These are phyloP conservation scores for Hirundo rustica DNA, from an alignment of 2,797 vertebrate species.

Conservation along the genomic window DNA sequence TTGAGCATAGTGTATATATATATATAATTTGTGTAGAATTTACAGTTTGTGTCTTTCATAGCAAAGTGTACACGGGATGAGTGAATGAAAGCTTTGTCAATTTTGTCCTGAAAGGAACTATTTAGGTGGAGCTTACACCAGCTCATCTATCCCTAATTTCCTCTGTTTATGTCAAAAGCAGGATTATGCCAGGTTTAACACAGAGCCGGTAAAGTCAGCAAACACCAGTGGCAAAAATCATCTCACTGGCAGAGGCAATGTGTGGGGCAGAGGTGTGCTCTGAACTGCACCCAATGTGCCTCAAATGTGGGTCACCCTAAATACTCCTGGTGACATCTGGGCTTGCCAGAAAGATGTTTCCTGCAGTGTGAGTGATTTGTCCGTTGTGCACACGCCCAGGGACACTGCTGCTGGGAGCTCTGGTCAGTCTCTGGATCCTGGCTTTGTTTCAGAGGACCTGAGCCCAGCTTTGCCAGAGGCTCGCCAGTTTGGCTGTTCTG, in stretches of 20 bases:
- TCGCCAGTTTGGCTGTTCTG: background rate
- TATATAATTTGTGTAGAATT: background rate
- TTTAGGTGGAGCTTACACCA: background rate
- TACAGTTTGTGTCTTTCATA: background rate
- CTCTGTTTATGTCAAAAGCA: background rate
- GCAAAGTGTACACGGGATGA: background rate
- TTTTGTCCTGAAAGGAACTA: background rate
- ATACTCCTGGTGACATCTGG: background rate
- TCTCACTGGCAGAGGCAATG: accelerated
- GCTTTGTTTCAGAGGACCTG: background rate
- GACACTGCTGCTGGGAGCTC: background rate
- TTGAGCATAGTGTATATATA: background rate
- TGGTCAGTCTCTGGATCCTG: background rate
- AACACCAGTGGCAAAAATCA: background rate
- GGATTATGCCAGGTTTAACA: background rate
- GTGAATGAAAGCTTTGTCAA: background rate
- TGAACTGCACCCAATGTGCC: accelerated
- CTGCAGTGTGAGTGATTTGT: background rate
- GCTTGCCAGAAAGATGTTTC: background rate
- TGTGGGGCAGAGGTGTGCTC: background rate
- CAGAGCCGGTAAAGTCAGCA: background rate
- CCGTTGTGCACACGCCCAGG: accelerated
- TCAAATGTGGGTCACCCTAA: background rate
- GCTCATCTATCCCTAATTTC: background rate
- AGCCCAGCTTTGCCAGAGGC: background rate